Evolutionary conservation across 2,113 vertebrate species (phyloP).

Genomic region (Micronycteris hirsuta): DNA sequence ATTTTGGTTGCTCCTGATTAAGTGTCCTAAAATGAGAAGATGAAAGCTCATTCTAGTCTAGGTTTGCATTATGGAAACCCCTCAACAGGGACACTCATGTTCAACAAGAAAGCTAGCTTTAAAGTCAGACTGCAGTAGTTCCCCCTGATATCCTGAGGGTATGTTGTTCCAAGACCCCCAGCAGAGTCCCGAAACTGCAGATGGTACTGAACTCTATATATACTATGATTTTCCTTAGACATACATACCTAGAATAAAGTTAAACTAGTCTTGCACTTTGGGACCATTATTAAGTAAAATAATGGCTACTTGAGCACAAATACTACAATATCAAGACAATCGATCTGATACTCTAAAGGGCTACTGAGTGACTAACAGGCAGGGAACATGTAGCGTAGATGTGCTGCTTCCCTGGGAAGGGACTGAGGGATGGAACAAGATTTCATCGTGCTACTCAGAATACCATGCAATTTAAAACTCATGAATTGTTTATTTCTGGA

Average conservation of each 20-base stretch:
- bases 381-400: neutral
- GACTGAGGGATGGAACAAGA: neutral
- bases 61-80: slow-evolving; percentile 33
- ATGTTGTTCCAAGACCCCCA: neutral
- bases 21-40: slow-evolving; percentile 41
- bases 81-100: neutral
- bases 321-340: neutral
- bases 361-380: neutral
- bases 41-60: slow-evolving; percentile 46
- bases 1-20: slow-evolving; percentile 46
- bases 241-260: neutral
- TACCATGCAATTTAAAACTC: neutral
- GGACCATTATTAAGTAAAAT: neutral
- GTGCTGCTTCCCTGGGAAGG: neutral
- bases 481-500: neutral
- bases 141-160: neutral
- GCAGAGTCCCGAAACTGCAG: neutral
- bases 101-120: slow-evolving; percentile 29
- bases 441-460: neutral
- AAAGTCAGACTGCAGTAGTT: slow-evolving; percentile 17
- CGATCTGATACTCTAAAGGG: neutral
- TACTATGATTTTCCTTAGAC: neutral
- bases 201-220: neutral
- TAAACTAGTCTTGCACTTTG: neutral
- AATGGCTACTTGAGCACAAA: neutral